Base-by-base conservation (phyloP, 1,140 invertebrate genomes). In the Ganaspis sp. region DNA sequence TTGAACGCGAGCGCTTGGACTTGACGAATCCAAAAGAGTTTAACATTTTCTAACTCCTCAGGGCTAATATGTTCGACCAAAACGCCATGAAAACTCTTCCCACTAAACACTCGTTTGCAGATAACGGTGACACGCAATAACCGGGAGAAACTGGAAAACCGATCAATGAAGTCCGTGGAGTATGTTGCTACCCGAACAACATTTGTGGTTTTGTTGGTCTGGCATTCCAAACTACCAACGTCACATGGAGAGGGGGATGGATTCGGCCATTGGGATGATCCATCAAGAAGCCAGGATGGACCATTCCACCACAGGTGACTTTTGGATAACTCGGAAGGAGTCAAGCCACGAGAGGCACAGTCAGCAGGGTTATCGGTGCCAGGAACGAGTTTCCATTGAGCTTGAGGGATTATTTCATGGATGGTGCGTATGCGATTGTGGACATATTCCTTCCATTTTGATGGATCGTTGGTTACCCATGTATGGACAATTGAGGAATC, bases 361-460 rank as follows among this genome's bases (percentile, higher is more conserved):
- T 87, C 82, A 6, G 79, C 79, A n/a, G 86, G 84, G 70, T 87
- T 87, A 12, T 84, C 78, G n/a, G 45, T 42, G n/a, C 85, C 83
- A 0, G 80, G 17, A 1, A 83, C 72, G 58, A 84, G 79, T 72
- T 54, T 23, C 76, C 81, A 80, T 9, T 53, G 6, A 5, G 58
- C 78, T 1, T 26, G 5, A 11, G 75, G 70, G 1, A 80, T 3
- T 9, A 53, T 1, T 26, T 84, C 76, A 64, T 85, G 76, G 34
- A 89, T 87, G 49, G 72, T 23, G 8, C 77, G 38, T 0, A 87
- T 80, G 8, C 83, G 72, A 76, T 88, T 88, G 0, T 77, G 74
- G 3, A 88, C 84, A 78, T 83, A 89, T 2, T 79, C 73, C 70
- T 87, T 84, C 73, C 87, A 84, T 15, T 64, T 23, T 29, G 76